phyloP scores from a whole-genome alignment of 2,888 invertebrate genomes.

The Eledona agricola region DNA sequence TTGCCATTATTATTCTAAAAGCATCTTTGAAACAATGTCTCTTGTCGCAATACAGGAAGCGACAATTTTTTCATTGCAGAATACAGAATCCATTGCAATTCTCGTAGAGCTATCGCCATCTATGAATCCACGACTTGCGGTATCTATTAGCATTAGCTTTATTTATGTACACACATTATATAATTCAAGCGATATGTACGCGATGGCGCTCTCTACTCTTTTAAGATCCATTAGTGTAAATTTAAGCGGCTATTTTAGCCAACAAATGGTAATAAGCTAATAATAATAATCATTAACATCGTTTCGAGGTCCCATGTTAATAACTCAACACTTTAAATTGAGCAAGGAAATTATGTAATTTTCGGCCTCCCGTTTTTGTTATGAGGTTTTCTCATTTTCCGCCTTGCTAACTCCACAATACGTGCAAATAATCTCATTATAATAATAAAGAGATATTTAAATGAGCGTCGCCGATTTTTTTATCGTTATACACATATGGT shows the following conservation, averaged over 20 bases:
- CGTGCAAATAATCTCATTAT: constrained; percentile 9
- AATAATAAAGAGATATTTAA: constrained; percentile 15
- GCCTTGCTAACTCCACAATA: constrained; percentile 13
- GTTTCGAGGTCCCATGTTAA: not conserved
- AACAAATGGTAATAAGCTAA: not conserved
- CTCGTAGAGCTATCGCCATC: constrained; percentile 21
- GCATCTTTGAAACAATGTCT: too few relatives aligned
- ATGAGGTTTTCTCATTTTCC: too few relatives aligned
- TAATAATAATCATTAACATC: constrained; percentile 1
- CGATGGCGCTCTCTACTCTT: constrained; percentile 27
- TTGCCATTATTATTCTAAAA: too few relatives aligned
- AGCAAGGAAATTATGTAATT: constrained; percentile 1
- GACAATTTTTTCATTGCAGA: constrained; percentile 2
- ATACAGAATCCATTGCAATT: not conserved
- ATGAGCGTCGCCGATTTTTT: constrained; percentile 2
- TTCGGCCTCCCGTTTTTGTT: constrained; percentile 3
- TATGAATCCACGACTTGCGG: constrained; percentile 13
- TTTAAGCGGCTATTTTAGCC: not conserved
- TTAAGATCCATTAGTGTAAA: not conserved
- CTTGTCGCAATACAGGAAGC: too few relatives aligned
- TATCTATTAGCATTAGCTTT: constrained; percentile 29
- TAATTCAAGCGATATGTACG: constrained; percentile 23
- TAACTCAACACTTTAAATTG: not conserved
- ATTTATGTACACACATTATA: constrained; percentile 28
- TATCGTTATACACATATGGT: constrained; percentile 10